Evolutionary conservation across 2,113 vertebrate genomes (phyloP), one percentile per base, ranked within the genome.

Genomic region (Calidris pygmaea): DNA sequence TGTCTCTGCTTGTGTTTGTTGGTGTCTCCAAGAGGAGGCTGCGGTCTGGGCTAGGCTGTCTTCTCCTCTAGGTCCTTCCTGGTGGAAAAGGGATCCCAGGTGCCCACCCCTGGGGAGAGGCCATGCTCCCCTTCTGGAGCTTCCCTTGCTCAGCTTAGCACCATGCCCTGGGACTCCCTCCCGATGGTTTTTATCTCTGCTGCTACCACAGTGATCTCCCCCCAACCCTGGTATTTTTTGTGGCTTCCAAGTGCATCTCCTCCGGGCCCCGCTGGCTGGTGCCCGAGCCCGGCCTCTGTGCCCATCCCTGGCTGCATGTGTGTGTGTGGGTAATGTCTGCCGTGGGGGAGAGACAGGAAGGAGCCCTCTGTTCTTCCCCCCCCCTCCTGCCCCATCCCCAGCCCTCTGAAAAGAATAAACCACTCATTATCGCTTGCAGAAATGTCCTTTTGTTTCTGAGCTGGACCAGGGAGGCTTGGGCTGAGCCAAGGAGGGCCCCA

Each of bases 341-440:
- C 83, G 72, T 1, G 1, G 56, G 48, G 15, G 7, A 1, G 15
- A 45, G 63, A 55, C 1, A 7, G 43, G 50, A 45, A 19, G 45
- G 23, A 92, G 30, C 22, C 41, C 63, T 58, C 81, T 68, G n/a
- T 52, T 55, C 47, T 81, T 80, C 41, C 35, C 3, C 14, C 4
- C 14, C 12, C 21, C 21, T 14, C 43, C 18, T 13, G 12, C 30
- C 7, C 3, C 11, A 29, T 16, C 15, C 58, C 58, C 9, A 0
- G 4, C 32, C 50, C 66, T 58, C 50, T 78, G 56, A 81, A 87
- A 90, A 74, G 83, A 97, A 97, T 97, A 97, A 97, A 97, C 48
- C 17, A 35, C 37, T 66, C 13, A 1, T 5, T 47, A n/a, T 37
- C 2, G 3, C 85, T 58, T 70, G 63, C 22, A 39, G 32, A 66